Evolutionary conservation across 2,888 invertebrate species (phyloP).

Genomic region (Magallana nippona): DNA sequence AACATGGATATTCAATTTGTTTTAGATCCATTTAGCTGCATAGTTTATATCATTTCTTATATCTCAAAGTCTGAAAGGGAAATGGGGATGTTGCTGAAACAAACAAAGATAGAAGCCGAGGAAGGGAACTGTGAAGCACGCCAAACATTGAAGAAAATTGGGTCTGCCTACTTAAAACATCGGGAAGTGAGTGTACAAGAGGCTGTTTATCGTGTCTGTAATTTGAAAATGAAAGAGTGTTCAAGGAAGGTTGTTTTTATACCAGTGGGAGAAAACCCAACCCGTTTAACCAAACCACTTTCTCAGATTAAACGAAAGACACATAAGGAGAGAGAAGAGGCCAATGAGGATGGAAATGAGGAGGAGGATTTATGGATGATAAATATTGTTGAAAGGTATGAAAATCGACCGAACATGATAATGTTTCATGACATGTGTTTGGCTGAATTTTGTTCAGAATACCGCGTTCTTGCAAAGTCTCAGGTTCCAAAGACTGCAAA

Average conservation of each 20-base stretch:
- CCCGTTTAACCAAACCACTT: conserved; percentile 40
- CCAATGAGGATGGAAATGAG: background rate
- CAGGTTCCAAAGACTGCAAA: conserved; percentile 25
- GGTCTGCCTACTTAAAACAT: conserved; percentile 49
- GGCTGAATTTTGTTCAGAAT: conserved; percentile 50
- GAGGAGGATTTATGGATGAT: conserved; percentile 44
- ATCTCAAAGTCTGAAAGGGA: conserved; percentile 40
- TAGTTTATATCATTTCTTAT: conserved; percentile 56
- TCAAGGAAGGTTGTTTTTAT: conserved; percentile 46
- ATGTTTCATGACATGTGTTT: conserved; percentile 48
- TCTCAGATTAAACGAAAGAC: background rate
- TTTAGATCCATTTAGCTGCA: conserved; percentile 52
- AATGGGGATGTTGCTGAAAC: conserved; percentile 29
- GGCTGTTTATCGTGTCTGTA: conserved; percentile 48
- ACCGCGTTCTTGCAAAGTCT: conserved; percentile 41
- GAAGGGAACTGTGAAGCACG: conserved; percentile 48
- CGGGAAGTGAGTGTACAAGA: conserved; percentile 53
- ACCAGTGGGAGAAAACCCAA: conserved; percentile 46
- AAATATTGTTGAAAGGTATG: conserved; percentile 42
- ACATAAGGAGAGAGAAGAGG: background rate
- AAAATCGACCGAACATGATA: conserved; percentile 39
- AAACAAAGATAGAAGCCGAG: conserved; percentile 40
- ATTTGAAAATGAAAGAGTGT: conserved; percentile 46
- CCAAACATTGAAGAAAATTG: conserved; percentile 49
- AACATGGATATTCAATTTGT: conserved; percentile 41